Percentiles rank a stretch among this genome's conserved stretches.
These are phyloP conservation scores for Limnephilus rhombicus DNA, from an alignment of 2,888 invertebrate genomes.

Conservation along the genomic window DNA sequence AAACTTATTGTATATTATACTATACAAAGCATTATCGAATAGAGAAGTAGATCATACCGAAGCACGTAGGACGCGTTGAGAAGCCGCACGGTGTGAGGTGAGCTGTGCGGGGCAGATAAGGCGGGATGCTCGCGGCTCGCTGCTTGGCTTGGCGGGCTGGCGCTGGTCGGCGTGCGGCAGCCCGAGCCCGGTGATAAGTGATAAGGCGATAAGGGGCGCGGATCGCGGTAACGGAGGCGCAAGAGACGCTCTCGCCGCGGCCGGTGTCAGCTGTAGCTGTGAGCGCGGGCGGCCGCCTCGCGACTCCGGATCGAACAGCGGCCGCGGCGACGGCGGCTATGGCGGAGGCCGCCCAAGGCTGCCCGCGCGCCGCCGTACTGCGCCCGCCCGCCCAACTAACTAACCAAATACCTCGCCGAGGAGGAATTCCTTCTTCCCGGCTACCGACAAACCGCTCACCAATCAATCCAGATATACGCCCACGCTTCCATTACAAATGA, in stretches of 20 bases:
- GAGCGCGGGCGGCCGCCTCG: constrained; percentile 36
- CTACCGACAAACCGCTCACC: neutral
- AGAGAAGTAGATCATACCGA: neutral
- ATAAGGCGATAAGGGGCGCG: neutral
- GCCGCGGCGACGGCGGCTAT: neutral
- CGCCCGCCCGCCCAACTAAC: neutral
- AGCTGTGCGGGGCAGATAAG: neutral
- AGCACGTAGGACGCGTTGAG: neutral
- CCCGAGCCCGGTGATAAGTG: neutral
- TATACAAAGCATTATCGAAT: neutral
- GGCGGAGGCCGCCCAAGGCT: neutral
- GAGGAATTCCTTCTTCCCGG: constrained; percentile 11
- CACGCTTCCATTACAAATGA: too few relatives aligned
- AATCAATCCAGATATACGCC: neutral
- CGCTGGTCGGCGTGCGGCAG: too few relatives aligned
- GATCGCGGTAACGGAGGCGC: neutral
- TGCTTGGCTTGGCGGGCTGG: too few relatives aligned
- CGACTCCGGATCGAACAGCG: constrained; percentile 1
- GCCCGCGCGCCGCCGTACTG: constrained; percentile 37
- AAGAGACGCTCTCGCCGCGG: neutral
- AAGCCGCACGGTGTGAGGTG: neutral
- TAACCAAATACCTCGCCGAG: constrained; percentile 18
- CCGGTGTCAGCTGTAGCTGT: neutral
- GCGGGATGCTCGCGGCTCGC: neutral
- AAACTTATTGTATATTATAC: too few relatives aligned